Conservation (phyloP, 2,888 invertebrate species). For the Lasioglossum malachurum region DNA sequence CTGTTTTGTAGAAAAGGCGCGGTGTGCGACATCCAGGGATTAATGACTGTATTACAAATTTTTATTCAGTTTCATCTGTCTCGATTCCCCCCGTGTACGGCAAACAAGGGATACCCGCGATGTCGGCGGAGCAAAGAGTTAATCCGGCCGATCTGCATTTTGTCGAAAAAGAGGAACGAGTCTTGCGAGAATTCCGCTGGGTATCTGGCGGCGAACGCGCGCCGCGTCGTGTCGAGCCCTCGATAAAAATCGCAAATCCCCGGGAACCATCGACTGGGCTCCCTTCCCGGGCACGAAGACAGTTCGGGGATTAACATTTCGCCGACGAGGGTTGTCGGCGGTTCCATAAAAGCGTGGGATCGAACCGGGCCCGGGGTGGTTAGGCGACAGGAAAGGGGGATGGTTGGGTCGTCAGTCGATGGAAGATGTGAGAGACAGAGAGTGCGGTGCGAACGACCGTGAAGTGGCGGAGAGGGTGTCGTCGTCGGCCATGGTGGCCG, state of each 20-base stretch:
- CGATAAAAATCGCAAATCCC: conserved; percentile 20
- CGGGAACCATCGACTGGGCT: background rate
- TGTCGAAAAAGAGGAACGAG: background rate
- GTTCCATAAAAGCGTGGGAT: conserved; percentile 23
- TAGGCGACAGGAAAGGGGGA: background rate
- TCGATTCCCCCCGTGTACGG: background rate
- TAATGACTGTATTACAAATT: background rate
- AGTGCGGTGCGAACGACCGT: conserved; percentile 49
- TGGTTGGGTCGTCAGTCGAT: conserved; percentile 8
- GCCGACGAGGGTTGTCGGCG: conserved; percentile 31
- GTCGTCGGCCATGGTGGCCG: conserved; percentile 24
- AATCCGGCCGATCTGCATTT: background rate
- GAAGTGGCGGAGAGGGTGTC: conserved; percentile 50
- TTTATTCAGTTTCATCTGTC: background rate
- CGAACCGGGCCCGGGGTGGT: conserved; percentile 13
- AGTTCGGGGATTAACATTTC: conserved; percentile 45
- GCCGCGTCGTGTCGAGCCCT: background rate
- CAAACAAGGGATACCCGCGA: background rate
- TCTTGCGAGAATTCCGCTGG: background rate
- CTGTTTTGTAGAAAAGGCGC: too few species aligned
- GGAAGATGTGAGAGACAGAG: conserved; percentile 30
- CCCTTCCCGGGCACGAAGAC: conserved; percentile 20
- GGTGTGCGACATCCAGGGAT: too few species aligned
- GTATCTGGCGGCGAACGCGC: background rate
- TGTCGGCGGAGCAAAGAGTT: background rate